Evolutionary conservation across 2,797 vertebrate species (phyloP), one percentile per base, ranked within the genome.

Genomic region (Tamandua tetradactyla): DNA sequence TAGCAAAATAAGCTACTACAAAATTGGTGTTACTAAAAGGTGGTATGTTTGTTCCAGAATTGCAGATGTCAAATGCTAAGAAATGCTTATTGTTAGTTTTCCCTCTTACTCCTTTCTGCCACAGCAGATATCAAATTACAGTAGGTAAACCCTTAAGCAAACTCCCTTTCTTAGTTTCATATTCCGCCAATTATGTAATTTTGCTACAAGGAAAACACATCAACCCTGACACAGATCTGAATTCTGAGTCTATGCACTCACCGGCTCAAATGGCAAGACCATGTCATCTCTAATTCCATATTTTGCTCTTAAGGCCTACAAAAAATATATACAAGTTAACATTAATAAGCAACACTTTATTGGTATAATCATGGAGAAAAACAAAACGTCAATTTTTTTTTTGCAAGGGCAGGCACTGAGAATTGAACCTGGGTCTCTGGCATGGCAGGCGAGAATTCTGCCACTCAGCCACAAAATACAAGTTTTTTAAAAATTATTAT

Each of bases 251-350:
- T 61, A 57, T 2, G 35, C 30, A 98, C 99, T 99, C 97, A 99
- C 99, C 80, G 99, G 99, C 94, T 99, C 99, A 93, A 99, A 99
- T 0, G 99, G 99, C 95, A 99, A 96, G 86, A 99, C 99, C 99
- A 99, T 99, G 89, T 99, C 99, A 98, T 99, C 99, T 96, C 98
- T 99, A 91, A 99, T 99, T 92, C 99, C 99, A 62, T 99, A 99
- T 90, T 99, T 99, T 94, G 98, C 98, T 96, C 99, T 98, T 40
- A 99, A 96, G 75, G 99, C 99, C 99, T 99, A 91, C 15, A 94
- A 96, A 94, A 96, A 95, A 80, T n/a, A 52, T 87, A 72, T 62
- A 2, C 17, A 97, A 82, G 59, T 88, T 92, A 83, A 81, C 27
- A 79, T 11, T 85, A 75, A 89, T 71, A 37, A 75, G 84, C 66